These are phyloP conservation scores for Incurvaria masculella DNA, from an alignment of 2,888 invertebrate species.

Conservation along the genomic window DNA sequence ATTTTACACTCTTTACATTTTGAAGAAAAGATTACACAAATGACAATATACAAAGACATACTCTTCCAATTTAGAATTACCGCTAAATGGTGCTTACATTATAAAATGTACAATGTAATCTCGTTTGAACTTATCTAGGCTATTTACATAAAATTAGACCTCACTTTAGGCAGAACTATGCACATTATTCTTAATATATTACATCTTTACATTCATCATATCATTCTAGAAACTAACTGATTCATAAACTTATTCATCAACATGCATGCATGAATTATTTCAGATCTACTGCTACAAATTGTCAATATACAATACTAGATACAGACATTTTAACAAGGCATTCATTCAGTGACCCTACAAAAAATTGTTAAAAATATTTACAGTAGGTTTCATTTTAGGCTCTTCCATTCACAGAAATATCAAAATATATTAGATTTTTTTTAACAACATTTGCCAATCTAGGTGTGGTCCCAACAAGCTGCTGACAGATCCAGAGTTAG, in stretches of 20 bases:
- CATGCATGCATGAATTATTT: too few species aligned
- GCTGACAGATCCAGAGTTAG: too few species aligned
- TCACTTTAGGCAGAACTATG: constrained; percentile 25
- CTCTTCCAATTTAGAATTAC: not conserved
- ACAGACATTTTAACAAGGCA: not conserved
- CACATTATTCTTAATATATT: not conserved
- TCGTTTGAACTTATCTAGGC: constrained; percentile 47
- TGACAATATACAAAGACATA: not conserved
- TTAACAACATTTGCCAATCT: too few species aligned
- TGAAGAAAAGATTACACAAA: not conserved
- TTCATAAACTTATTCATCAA: not conserved
- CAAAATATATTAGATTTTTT: too few species aligned
- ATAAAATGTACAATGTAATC: constrained; percentile 46
- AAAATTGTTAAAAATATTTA: too few species aligned
- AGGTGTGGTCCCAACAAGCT: too few species aligned
- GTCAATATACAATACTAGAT: not conserved
- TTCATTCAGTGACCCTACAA: too few species aligned
- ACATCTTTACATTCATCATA: not conserved
- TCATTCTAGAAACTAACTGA: not conserved
- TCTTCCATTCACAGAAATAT: too few species aligned
- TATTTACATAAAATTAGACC: constrained; percentile 56
- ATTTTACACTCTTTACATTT: not conserved
- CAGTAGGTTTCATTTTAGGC: too few species aligned
- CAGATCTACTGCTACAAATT: not conserved
- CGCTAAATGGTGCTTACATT: constrained; percentile 23